phyloP scores from a whole-genome alignment of 2,113 vertebrate species.

The Eretmochelys imbricata region DNA sequence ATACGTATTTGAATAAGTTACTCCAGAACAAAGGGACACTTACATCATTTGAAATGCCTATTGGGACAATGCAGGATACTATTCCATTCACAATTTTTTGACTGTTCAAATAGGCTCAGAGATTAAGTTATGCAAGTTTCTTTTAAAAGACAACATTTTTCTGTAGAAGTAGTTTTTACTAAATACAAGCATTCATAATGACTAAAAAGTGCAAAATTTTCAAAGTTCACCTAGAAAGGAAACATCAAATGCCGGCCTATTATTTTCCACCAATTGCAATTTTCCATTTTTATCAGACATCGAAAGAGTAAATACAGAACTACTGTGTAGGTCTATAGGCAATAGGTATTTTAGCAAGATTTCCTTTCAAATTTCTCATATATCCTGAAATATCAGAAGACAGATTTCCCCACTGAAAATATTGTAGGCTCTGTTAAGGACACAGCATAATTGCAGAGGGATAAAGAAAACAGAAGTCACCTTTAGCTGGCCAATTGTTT shows the following conservation, averaged over 20 bases:
- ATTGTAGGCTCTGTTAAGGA: background rate
- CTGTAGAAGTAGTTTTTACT: background rate
- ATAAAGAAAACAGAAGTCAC: conserved; percentile 55
- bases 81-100: background rate
- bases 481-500: conserved; percentile 89
- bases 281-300: background rate
- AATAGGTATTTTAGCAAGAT: background rate
- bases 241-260: background rate
- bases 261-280: background rate
- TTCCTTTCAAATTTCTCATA: background rate
- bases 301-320: background rate
- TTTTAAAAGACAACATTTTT: background rate
- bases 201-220: background rate
- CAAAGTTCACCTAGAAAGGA: background rate
- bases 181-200: background rate
- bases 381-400: background rate
- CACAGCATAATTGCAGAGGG: background rate
- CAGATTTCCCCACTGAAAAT: background rate
- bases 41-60: background rate
- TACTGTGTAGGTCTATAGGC: background rate
- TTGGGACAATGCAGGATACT: background rate
- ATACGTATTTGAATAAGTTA: background rate
- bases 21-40: background rate
- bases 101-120: background rate
- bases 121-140: background rate